Conservation (phyloP, 2,888 invertebrate genomes). For the Callinectes sapidus region DNA sequence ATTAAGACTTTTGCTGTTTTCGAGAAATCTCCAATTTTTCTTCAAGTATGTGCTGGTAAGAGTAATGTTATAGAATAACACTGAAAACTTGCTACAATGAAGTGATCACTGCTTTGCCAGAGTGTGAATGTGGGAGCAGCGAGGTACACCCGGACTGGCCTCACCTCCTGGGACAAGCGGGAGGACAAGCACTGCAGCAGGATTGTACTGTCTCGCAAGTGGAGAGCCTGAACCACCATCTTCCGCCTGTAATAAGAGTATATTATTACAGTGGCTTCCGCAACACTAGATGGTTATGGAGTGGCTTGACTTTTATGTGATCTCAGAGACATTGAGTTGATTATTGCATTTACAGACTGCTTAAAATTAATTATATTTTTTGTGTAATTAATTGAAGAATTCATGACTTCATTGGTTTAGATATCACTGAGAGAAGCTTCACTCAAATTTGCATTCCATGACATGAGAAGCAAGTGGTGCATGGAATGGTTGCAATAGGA, state of each 20-base stretch:
- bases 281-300: not conserved
- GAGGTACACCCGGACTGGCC: slow-evolving; percentile 59
- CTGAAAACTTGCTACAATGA: not conserved
- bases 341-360: not conserved
- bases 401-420: not conserved
- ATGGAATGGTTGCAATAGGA: not conserved
- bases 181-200: slow-evolving; percentile 63
- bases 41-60: not conserved
- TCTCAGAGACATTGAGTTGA: not conserved
- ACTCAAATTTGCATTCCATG: not conserved
- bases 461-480: not conserved
- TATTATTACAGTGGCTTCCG: not conserved
- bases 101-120: slow-evolving; percentile 7
- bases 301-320: not conserved
- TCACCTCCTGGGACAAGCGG: slow-evolving; percentile 60
- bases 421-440: not conserved
- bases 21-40: not conserved
- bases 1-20: no score
- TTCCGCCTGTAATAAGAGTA: not conserved
- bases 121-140: slow-evolving; percentile 66
- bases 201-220: slow-evolving; percentile 57
- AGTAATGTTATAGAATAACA: not conserved
- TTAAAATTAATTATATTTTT: not conserved
- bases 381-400: not conserved
- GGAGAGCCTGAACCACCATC: slow-evolving; percentile 9